phyloP scores from a whole-genome alignment of 2,797 vertebrate species.

The Chiroxiphia lanceolata region DNA sequence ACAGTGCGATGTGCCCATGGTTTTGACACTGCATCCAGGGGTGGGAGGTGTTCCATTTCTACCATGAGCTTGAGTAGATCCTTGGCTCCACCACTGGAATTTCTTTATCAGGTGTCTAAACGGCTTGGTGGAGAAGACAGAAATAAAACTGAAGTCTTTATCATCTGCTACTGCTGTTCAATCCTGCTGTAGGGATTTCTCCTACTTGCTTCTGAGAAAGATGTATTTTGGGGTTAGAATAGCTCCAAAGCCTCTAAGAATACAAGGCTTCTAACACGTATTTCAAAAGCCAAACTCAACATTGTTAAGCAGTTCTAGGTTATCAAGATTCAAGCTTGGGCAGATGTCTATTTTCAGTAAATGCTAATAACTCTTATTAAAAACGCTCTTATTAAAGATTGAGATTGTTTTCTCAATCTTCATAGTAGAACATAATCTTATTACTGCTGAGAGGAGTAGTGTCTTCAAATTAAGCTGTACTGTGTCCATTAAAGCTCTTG shows the following conservation, averaged over 20 bases:
- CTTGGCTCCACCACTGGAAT: neutral
- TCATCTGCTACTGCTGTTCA: neutral
- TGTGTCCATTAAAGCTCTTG: neutral
- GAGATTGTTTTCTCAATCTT: neutral
- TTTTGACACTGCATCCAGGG: neutral
- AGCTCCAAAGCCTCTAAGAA: neutral
- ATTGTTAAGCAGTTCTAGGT: neutral
- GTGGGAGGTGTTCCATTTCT: neutral
- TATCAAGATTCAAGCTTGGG: neutral
- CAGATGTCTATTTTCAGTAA: neutral
- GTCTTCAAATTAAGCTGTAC: neutral
- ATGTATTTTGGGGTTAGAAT: neutral
- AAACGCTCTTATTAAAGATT: neutral
- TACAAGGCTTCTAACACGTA: neutral
- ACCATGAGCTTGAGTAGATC: neutral
- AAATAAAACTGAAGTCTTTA: neutral
- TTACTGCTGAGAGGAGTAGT: neutral
- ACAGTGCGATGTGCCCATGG: fast-evolving
- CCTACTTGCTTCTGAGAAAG: neutral
- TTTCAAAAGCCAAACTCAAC: neutral
- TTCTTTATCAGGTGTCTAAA: neutral
- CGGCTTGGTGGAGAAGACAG: neutral
- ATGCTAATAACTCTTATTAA: neutral
- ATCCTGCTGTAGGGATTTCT: neutral
- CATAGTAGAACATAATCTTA: neutral